phyloP scores from a whole-genome alignment of 2,797 vertebrate genomes.

The Lithobates pipiens region DNA sequence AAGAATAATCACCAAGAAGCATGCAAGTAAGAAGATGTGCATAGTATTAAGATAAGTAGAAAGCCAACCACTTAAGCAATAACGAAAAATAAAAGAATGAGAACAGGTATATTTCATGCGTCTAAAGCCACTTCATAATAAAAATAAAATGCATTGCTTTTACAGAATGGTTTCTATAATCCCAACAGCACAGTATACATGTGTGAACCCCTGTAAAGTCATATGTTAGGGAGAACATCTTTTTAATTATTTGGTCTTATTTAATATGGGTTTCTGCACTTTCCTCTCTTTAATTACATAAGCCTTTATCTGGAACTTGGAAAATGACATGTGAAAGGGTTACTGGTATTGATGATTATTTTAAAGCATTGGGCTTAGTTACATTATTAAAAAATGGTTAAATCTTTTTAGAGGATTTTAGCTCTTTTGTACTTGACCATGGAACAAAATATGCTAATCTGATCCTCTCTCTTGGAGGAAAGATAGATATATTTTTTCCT shows the following conservation, averaged over 20 bases:
- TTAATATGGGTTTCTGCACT: background rate
- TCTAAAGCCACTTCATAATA: constrained; percentile 54
- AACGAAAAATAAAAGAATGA: constrained; percentile 66
- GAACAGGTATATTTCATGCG: constrained; percentile 61
- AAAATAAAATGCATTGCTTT: constrained; percentile 64
- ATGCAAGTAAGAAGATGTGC: constrained; percentile 70
- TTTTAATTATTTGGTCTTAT: background rate
- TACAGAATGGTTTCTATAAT: background rate
- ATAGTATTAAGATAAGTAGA: constrained; percentile 64
- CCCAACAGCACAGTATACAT: background rate
- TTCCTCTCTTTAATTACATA: background rate
- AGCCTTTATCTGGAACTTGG: background rate
- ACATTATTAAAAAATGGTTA: background rate
- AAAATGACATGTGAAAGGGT: background rate
- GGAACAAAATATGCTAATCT: constrained; percentile 3
- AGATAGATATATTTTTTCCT: background rate
- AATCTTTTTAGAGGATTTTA: constrained; percentile 2
- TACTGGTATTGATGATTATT: background rate
- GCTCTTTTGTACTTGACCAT: background rate
- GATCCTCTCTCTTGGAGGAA: background rate
- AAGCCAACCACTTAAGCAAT: constrained; percentile 60
- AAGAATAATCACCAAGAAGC: constrained; percentile 68
- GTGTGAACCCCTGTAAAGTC: background rate
- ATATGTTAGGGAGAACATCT: background rate
- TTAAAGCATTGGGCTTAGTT: too few species aligned